Percentiles rank a stretch among this genome's conserved stretches.
phyloP scores from a whole-genome alignment of 1,140 invertebrate species.

The Apis mellifera region DNA sequence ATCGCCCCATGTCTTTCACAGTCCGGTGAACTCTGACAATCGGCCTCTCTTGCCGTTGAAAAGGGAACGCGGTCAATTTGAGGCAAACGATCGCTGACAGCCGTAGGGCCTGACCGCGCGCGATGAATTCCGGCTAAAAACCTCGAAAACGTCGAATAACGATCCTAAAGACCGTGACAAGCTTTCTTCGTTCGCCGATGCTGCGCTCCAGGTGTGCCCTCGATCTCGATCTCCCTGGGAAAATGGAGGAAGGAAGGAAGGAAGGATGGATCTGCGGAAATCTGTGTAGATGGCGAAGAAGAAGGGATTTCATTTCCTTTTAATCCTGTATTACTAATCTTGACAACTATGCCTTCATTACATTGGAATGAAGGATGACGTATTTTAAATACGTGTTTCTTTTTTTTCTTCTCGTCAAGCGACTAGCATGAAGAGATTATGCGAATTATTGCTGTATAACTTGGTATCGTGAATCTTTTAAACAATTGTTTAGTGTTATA shows the following conservation, averaged over 20 bases:
- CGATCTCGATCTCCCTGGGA: not conserved
- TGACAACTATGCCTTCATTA: constrained; percentile 1
- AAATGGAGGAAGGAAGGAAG: not conserved
- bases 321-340: not conserved
- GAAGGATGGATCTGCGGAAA: not conserved
- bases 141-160: constrained; percentile 49
- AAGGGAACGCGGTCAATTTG: constrained; percentile 48
- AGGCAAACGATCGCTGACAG: constrained; percentile 43
- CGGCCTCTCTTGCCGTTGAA: constrained; percentile 18
- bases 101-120: constrained; percentile 19
- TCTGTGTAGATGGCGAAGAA: not conserved
- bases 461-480: too few species aligned
- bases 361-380: not conserved
- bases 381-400: not conserved
- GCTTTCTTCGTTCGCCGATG: constrained; percentile 2
- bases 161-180: constrained; percentile 38
- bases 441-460: too few species aligned
- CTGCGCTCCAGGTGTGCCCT: constrained; percentile 16
- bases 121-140: constrained; percentile 29
- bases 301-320: not conserved
- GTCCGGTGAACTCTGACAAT: constrained; percentile 43
- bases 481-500: too few species aligned
- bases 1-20: constrained; percentile 52
- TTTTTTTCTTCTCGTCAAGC: not conserved
- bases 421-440: too few species aligned